Conservation (phyloP, 2,113 vertebrate genomes). For the Megaleporinus macrocephalus region DNA sequence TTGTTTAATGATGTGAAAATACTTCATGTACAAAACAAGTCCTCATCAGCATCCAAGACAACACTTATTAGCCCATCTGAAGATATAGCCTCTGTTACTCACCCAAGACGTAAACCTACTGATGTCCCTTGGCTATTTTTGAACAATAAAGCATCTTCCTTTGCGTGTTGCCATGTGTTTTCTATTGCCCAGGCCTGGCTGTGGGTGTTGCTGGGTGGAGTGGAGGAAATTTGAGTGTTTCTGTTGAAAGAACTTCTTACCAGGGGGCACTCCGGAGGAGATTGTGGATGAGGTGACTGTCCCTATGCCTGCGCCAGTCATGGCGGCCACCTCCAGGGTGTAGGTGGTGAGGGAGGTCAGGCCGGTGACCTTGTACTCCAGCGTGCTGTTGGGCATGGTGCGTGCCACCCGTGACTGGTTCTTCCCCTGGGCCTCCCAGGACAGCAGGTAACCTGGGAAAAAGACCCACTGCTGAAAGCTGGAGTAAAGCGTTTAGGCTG, state of each 20-base stretch:
- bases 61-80: no score
- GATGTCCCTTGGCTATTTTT: no score
- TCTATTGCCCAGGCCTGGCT: no score
- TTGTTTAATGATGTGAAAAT: no score
- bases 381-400: conserved; percentile 81
- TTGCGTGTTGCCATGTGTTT: no score
- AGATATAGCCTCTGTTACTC: no score
- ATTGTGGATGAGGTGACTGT: conserved; percentile 86
- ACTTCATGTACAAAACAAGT: no score
- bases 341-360: conserved; percentile 90
- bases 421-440: conserved; percentile 87
- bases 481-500: conserved; percentile 4
- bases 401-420: conserved; percentile 80
- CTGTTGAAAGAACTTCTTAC: conserved; percentile 66
- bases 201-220: no score
- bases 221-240: no score
- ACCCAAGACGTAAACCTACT: no score
- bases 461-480: conserved; percentile 44
- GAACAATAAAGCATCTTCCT: no score
- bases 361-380: conserved; percentile 87
- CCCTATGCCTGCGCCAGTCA: conserved; percentile 83
- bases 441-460: conserved; percentile 85
- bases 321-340: conserved; percentile 87
- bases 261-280: conserved; percentile 95
- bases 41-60: no score